Conservation (phyloP, 1,140 invertebrate species). For the Amphibalanus amphitrite region DNA sequence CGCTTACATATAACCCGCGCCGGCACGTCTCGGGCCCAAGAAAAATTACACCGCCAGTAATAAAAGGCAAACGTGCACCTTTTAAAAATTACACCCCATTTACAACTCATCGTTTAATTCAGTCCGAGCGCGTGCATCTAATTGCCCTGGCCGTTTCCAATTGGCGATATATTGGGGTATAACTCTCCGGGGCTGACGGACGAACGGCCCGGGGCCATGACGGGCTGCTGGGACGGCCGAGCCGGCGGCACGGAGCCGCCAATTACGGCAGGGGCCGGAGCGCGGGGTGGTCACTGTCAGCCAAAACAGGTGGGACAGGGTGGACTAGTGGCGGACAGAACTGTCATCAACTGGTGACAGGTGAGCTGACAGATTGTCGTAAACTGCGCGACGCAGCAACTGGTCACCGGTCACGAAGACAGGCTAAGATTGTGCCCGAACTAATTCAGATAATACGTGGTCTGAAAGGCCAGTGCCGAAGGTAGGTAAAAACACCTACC, state of each 20-base stretch:
- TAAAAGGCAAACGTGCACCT: constrained; percentile 1
- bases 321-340: too few relatives aligned
- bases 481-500: too few relatives aligned
- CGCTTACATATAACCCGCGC: background rate
- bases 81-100: constrained; percentile 2
- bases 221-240: too few relatives aligned
- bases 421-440: too few relatives aligned
- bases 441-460: too few relatives aligned
- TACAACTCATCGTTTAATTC: constrained; percentile 2
- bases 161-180: background rate
- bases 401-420: too few relatives aligned
- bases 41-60: constrained; percentile 1
- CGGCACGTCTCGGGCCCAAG: background rate
- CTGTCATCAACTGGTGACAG: too few relatives aligned
- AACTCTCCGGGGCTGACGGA: background rate
- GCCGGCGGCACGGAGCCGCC: too few relatives aligned
- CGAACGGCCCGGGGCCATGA: background rate
- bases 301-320: background rate
- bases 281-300: too few relatives aligned
- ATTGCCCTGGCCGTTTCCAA: background rate
- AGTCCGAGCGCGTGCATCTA: background rate
- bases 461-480: too few relatives aligned
- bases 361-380: too few relatives aligned
- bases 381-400: too few relatives aligned
- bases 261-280: background rate